Percentiles rank a stretch among this genome's conserved stretches.
phyloP scores from a whole-genome alignment of 2,797 vertebrate genomes.

The Sebastolobus alascanus region DNA sequence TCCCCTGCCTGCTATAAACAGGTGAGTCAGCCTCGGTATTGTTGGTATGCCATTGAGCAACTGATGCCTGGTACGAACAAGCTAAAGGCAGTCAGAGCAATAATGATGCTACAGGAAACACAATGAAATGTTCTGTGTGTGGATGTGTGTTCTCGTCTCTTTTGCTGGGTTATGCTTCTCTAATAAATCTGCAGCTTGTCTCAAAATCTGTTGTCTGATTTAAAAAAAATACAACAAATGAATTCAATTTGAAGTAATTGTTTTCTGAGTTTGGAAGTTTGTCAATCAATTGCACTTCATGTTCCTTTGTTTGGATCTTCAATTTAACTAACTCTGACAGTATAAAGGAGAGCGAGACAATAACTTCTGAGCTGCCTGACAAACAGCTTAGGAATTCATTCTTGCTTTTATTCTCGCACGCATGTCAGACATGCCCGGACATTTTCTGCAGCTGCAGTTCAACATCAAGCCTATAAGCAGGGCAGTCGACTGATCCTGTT shows the following conservation, averaged over 20 bases:
- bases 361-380: neutral
- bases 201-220: neutral
- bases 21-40: slow-evolving; percentile 37
- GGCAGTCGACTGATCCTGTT: slow-evolving; percentile 21
- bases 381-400: slow-evolving; percentile 28
- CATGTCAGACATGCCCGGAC: slow-evolving; percentile 57
- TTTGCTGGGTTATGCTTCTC: neutral
- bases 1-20: slow-evolving; percentile 6
- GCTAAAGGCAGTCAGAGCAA: slow-evolving; percentile 24
- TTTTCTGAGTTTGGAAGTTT: neutral
- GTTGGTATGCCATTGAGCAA: slow-evolving; percentile 54
- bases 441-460: slow-evolving; percentile 32
- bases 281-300: neutral
- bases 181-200: neutral
- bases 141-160: neutral
- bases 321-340: neutral
- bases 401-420: slow-evolving; percentile 16
- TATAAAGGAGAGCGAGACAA: neutral
- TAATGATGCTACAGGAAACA: slow-evolving; percentile 5
- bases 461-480: slow-evolving; percentile 19
- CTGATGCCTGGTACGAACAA: slow-evolving; percentile 55
- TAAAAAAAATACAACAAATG: neutral
- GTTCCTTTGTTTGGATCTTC: neutral
- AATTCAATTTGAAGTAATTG: neutral
- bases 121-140: neutral